Percentiles rank a stretch among this genome's conserved stretches.
phyloP scores from a whole-genome alignment of 2,888 invertebrate species.

The Chymomyza procnemis region DNA sequence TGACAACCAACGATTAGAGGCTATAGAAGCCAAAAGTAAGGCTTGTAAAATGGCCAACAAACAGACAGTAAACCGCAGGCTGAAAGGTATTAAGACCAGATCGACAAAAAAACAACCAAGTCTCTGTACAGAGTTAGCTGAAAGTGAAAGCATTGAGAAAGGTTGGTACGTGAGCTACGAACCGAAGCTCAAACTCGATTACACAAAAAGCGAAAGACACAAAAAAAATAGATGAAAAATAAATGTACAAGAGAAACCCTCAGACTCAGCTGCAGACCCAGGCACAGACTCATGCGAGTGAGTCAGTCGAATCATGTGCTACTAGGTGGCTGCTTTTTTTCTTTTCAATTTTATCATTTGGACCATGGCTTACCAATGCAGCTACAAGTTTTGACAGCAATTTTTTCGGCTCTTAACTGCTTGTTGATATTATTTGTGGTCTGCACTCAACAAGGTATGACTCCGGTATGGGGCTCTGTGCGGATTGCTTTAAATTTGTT shows the following conservation, averaged over 20 bases:
- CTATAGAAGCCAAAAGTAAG: constrained; percentile 7
- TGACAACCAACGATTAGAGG: constrained; percentile 16
- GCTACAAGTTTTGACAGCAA: neutral
- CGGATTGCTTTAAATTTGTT: neutral
- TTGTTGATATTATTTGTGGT: neutral
- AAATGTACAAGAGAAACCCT: constrained; percentile 18
- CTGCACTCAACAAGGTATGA: neutral
- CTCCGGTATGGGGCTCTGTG: neutral
- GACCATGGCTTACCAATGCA: neutral
- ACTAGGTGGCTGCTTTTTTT: no score
- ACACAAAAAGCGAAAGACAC: constrained; percentile 27
- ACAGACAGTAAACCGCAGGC: constrained; percentile 36
- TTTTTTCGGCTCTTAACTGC: neutral
- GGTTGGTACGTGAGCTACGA: constrained; percentile 42
- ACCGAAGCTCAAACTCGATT: constrained; percentile 38
- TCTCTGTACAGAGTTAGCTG: constrained; percentile 41
- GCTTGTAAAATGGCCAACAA: neutral
- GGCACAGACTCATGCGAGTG: neutral
- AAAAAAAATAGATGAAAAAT: constrained; percentile 6
- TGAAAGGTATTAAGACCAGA: constrained; percentile 8
- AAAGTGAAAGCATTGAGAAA: constrained; percentile 69
- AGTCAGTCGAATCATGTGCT: constrained; percentile 43
- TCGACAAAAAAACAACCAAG: constrained; percentile 27
- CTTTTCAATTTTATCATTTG: no score
- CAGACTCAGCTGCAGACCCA: constrained; percentile 7